Evolutionary conservation across 35 echinoderm and acorn worm species (phyloP).

Genomic region (Chiridota heheva): DNA sequence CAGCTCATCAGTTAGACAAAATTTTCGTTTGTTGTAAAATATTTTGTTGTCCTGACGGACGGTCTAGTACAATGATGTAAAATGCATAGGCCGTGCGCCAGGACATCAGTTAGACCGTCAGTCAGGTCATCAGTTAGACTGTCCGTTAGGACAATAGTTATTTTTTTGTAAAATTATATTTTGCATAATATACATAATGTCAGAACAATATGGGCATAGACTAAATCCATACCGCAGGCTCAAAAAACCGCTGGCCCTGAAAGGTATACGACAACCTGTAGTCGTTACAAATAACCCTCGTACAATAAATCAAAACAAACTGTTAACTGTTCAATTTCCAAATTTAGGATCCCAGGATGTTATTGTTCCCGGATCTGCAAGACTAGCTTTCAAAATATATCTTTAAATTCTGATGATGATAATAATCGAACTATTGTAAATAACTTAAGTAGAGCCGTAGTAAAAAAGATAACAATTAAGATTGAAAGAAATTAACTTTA

Average conservation of each 20-base stretch:
- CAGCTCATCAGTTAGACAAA: too few species aligned
- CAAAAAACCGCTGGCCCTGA: not conserved
- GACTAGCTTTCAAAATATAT: not conserved
- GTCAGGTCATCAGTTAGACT: too few species aligned
- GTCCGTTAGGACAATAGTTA: too few species aligned
- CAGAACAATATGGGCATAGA: not conserved
- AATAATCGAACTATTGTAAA: not conserved
- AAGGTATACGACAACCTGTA: not conserved
- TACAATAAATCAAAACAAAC: slow-evolving; percentile 1
- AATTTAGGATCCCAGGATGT: not conserved
- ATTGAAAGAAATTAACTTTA: not conserved
- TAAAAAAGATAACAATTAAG: not conserved
- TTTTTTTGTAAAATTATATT: not conserved
- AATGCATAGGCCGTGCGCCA: too few species aligned
- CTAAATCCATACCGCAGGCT: not conserved
- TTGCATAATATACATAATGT: not conserved
- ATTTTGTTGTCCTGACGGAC: too few species aligned
- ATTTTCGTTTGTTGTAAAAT: too few species aligned
- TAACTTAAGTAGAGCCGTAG: not conserved
- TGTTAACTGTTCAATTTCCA: not conserved
- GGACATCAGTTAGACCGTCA: too few species aligned
- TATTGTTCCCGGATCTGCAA: not conserved
- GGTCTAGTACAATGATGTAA: too few species aligned
- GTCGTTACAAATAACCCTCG: not conserved
- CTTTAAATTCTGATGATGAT: not conserved